phyloP scores from a whole-genome alignment of 2,113 vertebrate genomes.

The Drymodes brunneopygia region DNA sequence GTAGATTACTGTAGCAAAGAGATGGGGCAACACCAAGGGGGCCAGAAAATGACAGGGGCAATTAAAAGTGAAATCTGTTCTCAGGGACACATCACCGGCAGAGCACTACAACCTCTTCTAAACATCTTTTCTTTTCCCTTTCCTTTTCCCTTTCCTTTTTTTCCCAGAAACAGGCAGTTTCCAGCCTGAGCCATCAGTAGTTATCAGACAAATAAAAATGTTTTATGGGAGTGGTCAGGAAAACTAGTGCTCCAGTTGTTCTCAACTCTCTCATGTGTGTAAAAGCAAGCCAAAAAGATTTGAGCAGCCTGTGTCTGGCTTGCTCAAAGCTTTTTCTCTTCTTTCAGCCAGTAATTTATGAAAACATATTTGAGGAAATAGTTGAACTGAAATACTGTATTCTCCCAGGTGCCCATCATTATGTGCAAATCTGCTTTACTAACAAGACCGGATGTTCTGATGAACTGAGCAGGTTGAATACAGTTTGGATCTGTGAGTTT shows the following conservation, averaged over 20 bases:
- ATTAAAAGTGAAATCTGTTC: background rate
- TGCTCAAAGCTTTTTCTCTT: background rate
- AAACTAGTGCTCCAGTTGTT: background rate
- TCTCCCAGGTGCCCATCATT: background rate
- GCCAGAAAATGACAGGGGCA: background rate
- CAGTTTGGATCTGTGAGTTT: background rate
- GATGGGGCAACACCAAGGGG: background rate
- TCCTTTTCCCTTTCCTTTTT: background rate
- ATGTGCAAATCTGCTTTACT: background rate
- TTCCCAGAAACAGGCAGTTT: background rate
- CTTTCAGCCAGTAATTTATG: background rate
- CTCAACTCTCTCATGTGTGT: background rate
- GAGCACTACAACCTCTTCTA: background rate
- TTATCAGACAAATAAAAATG: background rate
- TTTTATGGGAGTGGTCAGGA: background rate
- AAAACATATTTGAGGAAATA: background rate
- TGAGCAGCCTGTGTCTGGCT: background rate
- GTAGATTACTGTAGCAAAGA: background rate
- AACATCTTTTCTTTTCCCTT: background rate
- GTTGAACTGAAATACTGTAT: background rate
- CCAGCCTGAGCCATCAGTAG: background rate
- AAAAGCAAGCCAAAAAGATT: background rate
- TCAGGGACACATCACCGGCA: background rate
- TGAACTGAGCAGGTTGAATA: background rate
- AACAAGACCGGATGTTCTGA: background rate